Conservation (phyloP, 2,888 invertebrate genomes). For the Malthinus flaveolus region DNA sequence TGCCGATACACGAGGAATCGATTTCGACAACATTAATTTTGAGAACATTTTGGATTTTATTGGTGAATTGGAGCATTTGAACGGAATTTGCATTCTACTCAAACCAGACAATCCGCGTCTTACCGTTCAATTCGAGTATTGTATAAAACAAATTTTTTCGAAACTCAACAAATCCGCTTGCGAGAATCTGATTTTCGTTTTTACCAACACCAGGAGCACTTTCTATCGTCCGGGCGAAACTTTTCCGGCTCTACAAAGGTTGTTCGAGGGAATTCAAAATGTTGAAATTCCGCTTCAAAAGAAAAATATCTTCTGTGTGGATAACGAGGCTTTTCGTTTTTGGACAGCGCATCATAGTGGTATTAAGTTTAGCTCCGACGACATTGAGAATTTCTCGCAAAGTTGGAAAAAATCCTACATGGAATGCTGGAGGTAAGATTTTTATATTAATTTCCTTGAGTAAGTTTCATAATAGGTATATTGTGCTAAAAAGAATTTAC, state of each 20-base stretch:
- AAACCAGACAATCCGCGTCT: slow-evolving; percentile 29
- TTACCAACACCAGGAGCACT: slow-evolving; percentile 28
- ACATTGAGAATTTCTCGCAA: slow-evolving; percentile 9
- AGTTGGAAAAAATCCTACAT: slow-evolving; percentile 21
- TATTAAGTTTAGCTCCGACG: slow-evolving; percentile 9
- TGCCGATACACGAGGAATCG: slow-evolving; percentile 40
- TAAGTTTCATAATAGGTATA: too few species aligned
- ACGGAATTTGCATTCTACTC: slow-evolving; percentile 30
- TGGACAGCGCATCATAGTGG: slow-evolving; percentile 12
- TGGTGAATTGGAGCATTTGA: slow-evolving; percentile 19
- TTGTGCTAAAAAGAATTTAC: background rate
- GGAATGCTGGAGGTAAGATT: slow-evolving; percentile 6
- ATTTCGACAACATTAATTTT: slow-evolving; percentile 41
- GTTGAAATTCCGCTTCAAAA: slow-evolving; percentile 18
- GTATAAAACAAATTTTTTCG: slow-evolving; percentile 28
- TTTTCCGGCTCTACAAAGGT: slow-evolving; percentile 10
- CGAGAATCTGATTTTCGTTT: slow-evolving; percentile 27
- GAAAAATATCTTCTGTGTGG: slow-evolving; percentile 24
- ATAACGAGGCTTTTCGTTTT: slow-evolving; percentile 28
- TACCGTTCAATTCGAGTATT: slow-evolving; percentile 35
- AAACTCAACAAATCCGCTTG: slow-evolving; percentile 27
- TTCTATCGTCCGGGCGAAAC: slow-evolving; percentile 31
- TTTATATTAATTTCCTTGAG: too few species aligned
- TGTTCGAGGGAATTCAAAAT: slow-evolving; percentile 15
- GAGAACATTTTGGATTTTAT: slow-evolving; percentile 37